Base-by-base conservation (phyloP, 1,140 invertebrate genomes). In the Drosophila kanapiae region DNA sequence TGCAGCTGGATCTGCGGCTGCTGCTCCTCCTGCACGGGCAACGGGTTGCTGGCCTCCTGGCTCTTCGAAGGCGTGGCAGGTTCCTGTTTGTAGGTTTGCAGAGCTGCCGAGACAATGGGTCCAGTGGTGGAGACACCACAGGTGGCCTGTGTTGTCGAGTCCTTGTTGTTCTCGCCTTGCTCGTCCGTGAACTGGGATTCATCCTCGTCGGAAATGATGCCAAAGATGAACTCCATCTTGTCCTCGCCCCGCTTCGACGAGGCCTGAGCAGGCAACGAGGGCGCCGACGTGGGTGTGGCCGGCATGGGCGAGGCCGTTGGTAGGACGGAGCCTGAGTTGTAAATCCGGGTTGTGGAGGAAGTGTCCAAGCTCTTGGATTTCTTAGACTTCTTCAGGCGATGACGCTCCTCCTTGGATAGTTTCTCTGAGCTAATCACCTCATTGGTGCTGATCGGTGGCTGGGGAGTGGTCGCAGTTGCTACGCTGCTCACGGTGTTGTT, bases 141-240 rank as follows among this genome's bases (percentile, higher is more conserved):
- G 18, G 47, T 65, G 16, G 57, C 47, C 3, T 14, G 47, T n/a
- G 70, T 60, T 7, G 69, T 57, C 11, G 74, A 45, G 29, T 85
- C 82, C 51, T 83, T 80, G 3, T 58, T 69, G 27, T 63, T 59
- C 8, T 59, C 71, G 4, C 40, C 31, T 6, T 57, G 72, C 48
- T 84, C 69, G 23, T 92, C 90, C 0, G 93, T 92, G 11, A 88
- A 75, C 42, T 87, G 80, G 2, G 88, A 80, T 31, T 93, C 94
- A 13, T 88, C 84, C 92, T 97, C 96, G 86, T 98, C 97, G 0
- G 97, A 97, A 33, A 97, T 93, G 1, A 97, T 96, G 5, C 97
- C 97, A 93, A 97, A 98, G 62, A 97, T 97, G 80, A 97, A 96
- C 92, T 97, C 96, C 96, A 97, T 97, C 87, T 96, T 95, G 45